These are phyloP conservation scores for Podargus strigoides DNA, from an alignment of 2,797 vertebrate genomes.

Conservation along the genomic window DNA sequence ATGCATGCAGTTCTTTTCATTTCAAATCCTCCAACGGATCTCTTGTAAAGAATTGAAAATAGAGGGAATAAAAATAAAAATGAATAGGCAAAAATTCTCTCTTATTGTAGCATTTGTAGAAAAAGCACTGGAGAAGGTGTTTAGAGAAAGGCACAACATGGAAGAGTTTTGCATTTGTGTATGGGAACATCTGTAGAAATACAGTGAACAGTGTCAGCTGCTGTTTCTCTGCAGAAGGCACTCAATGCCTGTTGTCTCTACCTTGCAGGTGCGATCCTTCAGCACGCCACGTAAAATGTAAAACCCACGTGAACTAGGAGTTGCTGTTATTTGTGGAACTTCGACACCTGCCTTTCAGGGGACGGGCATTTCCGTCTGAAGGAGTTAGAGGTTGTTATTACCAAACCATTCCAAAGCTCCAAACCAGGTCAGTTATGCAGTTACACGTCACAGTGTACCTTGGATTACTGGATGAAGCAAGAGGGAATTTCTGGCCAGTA, in stretches of 20 bases:
- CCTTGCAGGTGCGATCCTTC: not conserved
- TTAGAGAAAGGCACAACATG: not conserved
- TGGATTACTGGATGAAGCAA: constrained; percentile 59
- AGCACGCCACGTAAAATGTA: accelerated
- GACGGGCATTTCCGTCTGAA: not conserved
- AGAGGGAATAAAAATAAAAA: not conserved
- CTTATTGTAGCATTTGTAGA: not conserved
- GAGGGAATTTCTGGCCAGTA: constrained; percentile 59
- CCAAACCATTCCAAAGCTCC: constrained; percentile 64
- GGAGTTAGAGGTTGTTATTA: constrained; percentile 65
- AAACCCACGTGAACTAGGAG: not conserved
- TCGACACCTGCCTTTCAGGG: not conserved
- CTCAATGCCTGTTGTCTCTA: not conserved
- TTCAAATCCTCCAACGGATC: not conserved
- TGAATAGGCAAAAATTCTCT: not conserved
- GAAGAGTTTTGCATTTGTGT: not conserved
- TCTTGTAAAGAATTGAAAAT: not conserved
- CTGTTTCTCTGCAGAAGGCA: not conserved
- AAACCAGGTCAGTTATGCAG: constrained; percentile 58
- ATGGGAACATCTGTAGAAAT: not conserved
- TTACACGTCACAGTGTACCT: constrained; percentile 63
- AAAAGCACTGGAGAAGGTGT: not conserved
- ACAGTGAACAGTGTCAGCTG: not conserved
- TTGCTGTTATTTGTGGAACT: not conserved
- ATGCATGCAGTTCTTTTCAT: not conserved